A percentile compares a stretch with the other conserved stretches of the same genome.
phyloP scores from a whole-genome alignment of 1,140 invertebrate genomes.

The Bradynema listronoti region DNA sequence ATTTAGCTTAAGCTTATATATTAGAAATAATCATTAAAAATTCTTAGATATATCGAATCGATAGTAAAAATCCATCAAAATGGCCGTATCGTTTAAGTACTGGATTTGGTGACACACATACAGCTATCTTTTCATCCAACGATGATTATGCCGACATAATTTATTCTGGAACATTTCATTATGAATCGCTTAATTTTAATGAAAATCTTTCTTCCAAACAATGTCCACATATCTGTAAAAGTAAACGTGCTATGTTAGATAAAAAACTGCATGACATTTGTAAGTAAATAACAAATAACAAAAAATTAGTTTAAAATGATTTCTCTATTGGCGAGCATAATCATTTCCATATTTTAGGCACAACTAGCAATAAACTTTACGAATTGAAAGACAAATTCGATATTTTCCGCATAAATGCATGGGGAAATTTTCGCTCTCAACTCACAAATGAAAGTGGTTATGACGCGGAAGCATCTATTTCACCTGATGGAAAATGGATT shows the following conservation, averaged over 20 bases:
- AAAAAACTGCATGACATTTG: conserved; percentile 14
- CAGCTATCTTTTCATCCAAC: conserved; percentile 7
- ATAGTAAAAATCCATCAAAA: conserved; percentile 1
- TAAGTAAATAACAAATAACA: conserved; percentile 1
- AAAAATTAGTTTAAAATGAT: too few relatives aligned
- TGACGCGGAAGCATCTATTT: conserved; percentile 14
- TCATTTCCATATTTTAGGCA: neutral
- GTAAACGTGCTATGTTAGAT: conserved; percentile 5
- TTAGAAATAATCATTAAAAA: neutral
- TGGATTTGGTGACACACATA: conserved; percentile 10
- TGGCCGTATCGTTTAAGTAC: conserved; percentile 15
- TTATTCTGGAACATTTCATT: conserved; percentile 17
- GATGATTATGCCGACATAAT: neutral
- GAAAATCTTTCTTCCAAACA: neutral
- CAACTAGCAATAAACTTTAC: neutral
- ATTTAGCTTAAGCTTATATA: neutral
- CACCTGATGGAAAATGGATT: conserved; percentile 10
- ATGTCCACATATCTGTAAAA: conserved; percentile 5
- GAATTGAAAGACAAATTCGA: conserved; percentile 14
- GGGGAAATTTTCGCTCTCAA: conserved; percentile 14
- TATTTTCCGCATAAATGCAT: conserved; percentile 8
- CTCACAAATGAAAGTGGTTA: conserved; percentile 1
- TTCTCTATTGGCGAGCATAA: neutral
- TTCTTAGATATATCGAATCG: conserved; percentile 20
- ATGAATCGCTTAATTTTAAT: conserved; percentile 12